Evolutionary conservation across 2,888 invertebrate genomes (phyloP).

Genomic region (Erebia epiphron): DNA sequence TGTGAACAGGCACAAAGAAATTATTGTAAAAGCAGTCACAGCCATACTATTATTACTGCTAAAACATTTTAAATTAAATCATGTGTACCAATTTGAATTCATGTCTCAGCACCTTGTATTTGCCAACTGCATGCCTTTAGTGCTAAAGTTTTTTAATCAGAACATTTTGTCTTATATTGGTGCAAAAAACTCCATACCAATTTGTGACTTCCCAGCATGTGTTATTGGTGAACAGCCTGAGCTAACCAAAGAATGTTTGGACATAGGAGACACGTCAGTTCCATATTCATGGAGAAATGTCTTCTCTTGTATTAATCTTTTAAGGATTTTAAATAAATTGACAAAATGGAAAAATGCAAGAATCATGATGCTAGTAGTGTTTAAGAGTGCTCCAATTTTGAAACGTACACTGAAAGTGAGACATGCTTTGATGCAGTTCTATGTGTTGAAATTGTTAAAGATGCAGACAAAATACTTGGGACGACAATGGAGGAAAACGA

Average conservation of each 20-base stretch:
- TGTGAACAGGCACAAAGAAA: slow-evolving; percentile 99
- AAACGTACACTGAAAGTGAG: slow-evolving; percentile 97
- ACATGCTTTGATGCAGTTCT: slow-evolving; percentile 98
- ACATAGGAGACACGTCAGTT: slow-evolving; percentile 90
- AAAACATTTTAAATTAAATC: slow-evolving; percentile 98
- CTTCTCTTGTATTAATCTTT: slow-evolving; percentile 97
- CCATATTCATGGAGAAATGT: slow-evolving; percentile 98
- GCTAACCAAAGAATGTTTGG: slow-evolving; percentile 94
- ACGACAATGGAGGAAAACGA: slow-evolving; percentile 98
- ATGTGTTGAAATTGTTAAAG: slow-evolving; percentile 97
- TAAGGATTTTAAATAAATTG: slow-evolving; percentile 98
- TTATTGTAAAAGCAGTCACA: slow-evolving; percentile 98
- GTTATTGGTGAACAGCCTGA: slow-evolving; percentile 98
- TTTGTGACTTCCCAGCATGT: slow-evolving; percentile 97
- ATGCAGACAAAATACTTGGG: slow-evolving; percentile 99
- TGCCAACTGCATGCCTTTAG: slow-evolving; percentile 99
- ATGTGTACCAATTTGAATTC: slow-evolving; percentile 99
- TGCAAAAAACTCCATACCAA: slow-evolving; percentile 96
- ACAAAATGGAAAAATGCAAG: slow-evolving; percentile 99
- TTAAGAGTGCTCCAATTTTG: slow-evolving; percentile 99
- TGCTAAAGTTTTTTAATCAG: slow-evolving; percentile 99
- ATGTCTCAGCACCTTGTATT: slow-evolving; percentile 99
- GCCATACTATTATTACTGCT: slow-evolving; percentile 94
- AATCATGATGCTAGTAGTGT: slow-evolving; percentile 99
- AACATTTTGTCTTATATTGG: slow-evolving; percentile 97